These are phyloP conservation scores for Drosophila oshimai DNA, from an alignment of 1,140 invertebrate species.

Conservation along the genomic window DNA sequence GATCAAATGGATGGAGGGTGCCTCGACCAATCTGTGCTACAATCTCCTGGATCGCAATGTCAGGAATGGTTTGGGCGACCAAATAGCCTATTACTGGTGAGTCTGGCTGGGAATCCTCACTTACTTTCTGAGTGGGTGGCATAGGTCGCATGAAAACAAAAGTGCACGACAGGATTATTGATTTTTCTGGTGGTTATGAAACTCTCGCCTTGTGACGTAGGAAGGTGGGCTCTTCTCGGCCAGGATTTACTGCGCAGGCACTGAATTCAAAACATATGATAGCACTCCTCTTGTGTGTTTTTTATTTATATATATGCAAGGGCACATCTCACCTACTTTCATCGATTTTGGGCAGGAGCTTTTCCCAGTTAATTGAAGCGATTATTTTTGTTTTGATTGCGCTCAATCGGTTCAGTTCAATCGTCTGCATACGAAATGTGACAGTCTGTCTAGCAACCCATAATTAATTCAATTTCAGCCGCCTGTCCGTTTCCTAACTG, in stretches of 20 bases:
- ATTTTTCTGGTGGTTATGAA: conserved; percentile 71
- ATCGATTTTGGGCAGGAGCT: conserved; percentile 12
- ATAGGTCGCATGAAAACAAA: conserved; percentile 70
- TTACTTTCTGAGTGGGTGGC: conserved; percentile 18
- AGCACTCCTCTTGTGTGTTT: not conserved
- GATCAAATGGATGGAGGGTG: conserved; percentile 97
- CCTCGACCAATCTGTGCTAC: conserved; percentile 97
- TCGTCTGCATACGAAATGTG: conserved; percentile 17
- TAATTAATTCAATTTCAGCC: conserved; percentile 15
- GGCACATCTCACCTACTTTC: conserved; percentile 2
- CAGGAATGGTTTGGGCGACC: conserved; percentile 92
- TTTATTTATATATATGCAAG: not conserved
- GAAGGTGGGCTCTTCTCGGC: not conserved
- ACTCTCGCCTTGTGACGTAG: conserved; percentile 58
- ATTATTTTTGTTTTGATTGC: conserved; percentile 35
- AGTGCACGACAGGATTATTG: conserved; percentile 62
- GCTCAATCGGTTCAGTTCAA: conserved; percentile 10
- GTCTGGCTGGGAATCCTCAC: conserved; percentile 54
- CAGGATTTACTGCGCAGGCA: conserved; percentile 48
- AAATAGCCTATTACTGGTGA: conserved; percentile 97
- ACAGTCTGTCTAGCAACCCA: not conserved
- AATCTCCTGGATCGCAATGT: conserved; percentile 97
- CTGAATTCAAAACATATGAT: conserved; percentile 50
- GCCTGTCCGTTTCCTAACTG: not conserved
- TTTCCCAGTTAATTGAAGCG: not conserved